A percentile compares a stretch with the other conserved stretches of the same genome.
Evolutionary conservation across 2,113 vertebrate species (phyloP).

Genomic region (Penelope pileata): DNA sequence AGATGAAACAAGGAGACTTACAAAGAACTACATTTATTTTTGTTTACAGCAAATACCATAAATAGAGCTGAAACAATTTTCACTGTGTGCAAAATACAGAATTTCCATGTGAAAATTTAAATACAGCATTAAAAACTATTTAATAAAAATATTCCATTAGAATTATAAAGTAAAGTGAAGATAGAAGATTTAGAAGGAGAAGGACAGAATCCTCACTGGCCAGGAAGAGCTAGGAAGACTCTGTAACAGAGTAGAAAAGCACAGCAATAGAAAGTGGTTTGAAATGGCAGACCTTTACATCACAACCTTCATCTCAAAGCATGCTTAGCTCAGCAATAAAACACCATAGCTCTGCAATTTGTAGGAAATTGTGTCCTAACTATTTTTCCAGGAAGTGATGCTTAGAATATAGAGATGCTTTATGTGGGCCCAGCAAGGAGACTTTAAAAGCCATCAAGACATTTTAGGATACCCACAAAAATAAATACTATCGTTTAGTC

Average conservation of each 20-base stretch:
- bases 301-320: slow-evolving; percentile 24
- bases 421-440: neutral
- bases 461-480: neutral
- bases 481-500: neutral
- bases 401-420: neutral
- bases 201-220: slow-evolving; percentile 82
- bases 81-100: slow-evolving; percentile 83
- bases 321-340: slow-evolving; percentile 16
- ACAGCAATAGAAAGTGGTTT: slow-evolving; percentile 57
- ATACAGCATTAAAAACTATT: slow-evolving; percentile 71
- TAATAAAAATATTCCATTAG: slow-evolving; percentile 57
- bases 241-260: slow-evolving; percentile 89
- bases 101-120: slow-evolving; percentile 77
- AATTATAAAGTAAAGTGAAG: slow-evolving; percentile 61
- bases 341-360: neutral
- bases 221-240: slow-evolving; percentile 74
- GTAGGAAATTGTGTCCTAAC: neutral
- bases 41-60: slow-evolving; percentile 88
- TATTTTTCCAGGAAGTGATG: neutral
- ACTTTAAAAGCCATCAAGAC: neutral
- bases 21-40: slow-evolving; percentile 91
- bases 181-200: slow-evolving; percentile 49
- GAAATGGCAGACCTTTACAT: slow-evolving; percentile 50
- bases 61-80: slow-evolving; percentile 85
- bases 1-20: slow-evolving; percentile 83